Base-by-base conservation (phyloP, 2,113 vertebrate genomes). In the Zosterops pallidus region DNA sequence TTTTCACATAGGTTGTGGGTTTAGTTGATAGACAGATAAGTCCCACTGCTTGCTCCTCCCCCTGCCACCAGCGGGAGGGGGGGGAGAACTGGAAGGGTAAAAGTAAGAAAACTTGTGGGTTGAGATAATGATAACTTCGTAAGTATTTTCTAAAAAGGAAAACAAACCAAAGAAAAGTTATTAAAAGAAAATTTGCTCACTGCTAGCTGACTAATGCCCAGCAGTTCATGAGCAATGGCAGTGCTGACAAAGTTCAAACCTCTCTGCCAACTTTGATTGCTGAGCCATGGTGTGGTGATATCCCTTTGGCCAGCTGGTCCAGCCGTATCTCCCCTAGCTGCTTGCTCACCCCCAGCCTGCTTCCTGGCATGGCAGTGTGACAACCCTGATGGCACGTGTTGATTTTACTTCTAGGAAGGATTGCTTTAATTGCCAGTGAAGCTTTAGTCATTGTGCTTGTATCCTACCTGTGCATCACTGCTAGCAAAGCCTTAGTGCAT, bases 311-410 rank as follows among this genome's bases (percentile, higher is more conserved):
- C 46, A 78, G n/a, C 47, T 75, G 24, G 20, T 69, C 60, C 65
- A 59, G 55, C 39, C 0, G 0, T 44, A n/a, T 29, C 35, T 60
- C 10, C 74, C 65, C 29, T 20, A 29, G 7, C 46, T 60, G 29
- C 46, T 84, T 72, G 19, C 19, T 60, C 29, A 75, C 33, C 35
- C 49, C 37, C 31, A 50, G 14, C 39, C 21, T 47, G 5, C 14
- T 81, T 9, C 1, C 52, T 91, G 70, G 9, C 63, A 55, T 41
- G 53, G 37, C 49, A 77, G 25, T 4, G 3, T 81, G 72, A 77
- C 69, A 87, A 25, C 11, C 33, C 84, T 77, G 77, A 42, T 31
- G 15, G 44, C 20, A 5, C 23, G 19, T 35, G 9, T 83, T 55
- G 53, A 35, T 76, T 90, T 83, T 49, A 26, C 29, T 80, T 81